Conservation (phyloP, 1,140 invertebrate species). For the Oncopodura yosiiana region DNA sequence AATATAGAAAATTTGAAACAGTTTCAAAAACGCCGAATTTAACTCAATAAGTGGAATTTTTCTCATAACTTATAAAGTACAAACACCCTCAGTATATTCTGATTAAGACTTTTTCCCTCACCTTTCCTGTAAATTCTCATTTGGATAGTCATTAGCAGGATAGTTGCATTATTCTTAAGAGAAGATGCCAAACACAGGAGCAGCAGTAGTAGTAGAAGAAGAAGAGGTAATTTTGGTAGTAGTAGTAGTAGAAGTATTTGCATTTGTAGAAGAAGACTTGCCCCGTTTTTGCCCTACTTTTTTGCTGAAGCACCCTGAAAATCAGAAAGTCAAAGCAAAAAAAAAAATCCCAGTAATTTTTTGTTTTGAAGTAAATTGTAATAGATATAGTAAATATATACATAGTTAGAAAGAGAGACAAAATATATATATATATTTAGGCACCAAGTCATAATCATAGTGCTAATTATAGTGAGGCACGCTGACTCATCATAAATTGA, state of each 20-base stretch:
- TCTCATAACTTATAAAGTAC: no score
- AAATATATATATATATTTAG: neutral
- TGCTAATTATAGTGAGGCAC: neutral
- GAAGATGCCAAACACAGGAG: conserved; percentile 5
- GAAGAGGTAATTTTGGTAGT: neutral
- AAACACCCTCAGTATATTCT: no score
- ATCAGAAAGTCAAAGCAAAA: conserved; percentile 11
- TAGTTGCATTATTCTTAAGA: neutral
- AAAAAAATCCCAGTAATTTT: neutral
- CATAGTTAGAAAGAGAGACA: neutral
- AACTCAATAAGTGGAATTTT: no score
- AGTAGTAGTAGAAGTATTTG: neutral
- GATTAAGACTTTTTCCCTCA: no score
- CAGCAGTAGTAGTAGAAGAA: conserved; percentile 4
- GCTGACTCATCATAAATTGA: neutral
- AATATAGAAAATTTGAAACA: no score
- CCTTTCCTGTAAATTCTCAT: neutral
- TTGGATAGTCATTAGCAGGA: neutral
- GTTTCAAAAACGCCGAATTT: no score
- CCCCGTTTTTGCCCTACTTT: conserved; percentile 11
- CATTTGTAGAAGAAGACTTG: neutral
- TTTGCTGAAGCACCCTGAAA: conserved; percentile 13
- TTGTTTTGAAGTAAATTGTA: neutral
- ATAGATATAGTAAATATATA: neutral
- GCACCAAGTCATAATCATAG: neutral